Conservation (phyloP, 1,140 invertebrate genomes). For the Chionoecetes opilio region DNA sequence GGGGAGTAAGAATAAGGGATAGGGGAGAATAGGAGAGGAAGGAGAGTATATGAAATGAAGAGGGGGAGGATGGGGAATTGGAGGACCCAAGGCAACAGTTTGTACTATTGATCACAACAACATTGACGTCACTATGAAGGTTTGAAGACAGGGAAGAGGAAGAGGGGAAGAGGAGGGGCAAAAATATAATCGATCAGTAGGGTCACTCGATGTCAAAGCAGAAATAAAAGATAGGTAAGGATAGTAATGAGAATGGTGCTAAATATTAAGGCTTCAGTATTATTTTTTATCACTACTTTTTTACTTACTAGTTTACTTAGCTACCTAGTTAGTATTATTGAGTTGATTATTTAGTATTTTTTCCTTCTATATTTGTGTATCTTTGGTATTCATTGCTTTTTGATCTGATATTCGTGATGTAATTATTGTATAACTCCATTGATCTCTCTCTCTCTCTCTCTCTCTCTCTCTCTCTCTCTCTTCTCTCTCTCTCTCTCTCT, state of each 20-base stretch:
- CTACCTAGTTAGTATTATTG: neutral
- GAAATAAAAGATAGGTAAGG: neutral
- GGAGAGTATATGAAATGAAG: neutral
- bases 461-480: no score
- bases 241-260: neutral
- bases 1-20: neutral
- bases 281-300: neutral
- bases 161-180: neutral
- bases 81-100: neutral
- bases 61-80: neutral
- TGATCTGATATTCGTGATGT: no score
- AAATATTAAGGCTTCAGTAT: neutral
- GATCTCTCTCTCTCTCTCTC: no score
- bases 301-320: neutral
- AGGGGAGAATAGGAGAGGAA: neutral
- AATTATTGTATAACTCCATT: no score
- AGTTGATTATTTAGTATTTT: neutral
- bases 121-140: neutral
- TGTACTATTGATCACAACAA: conserved; percentile 20
- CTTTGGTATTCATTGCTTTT: no score
- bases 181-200: neutral
- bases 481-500: no score
- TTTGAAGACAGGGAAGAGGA: neutral
- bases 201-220: neutral
- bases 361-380: no score